Evolutionary conservation across 2,113 vertebrate species (phyloP), one percentile per base, ranked within the genome.

Genomic region (Theristicus caerulescens): DNA sequence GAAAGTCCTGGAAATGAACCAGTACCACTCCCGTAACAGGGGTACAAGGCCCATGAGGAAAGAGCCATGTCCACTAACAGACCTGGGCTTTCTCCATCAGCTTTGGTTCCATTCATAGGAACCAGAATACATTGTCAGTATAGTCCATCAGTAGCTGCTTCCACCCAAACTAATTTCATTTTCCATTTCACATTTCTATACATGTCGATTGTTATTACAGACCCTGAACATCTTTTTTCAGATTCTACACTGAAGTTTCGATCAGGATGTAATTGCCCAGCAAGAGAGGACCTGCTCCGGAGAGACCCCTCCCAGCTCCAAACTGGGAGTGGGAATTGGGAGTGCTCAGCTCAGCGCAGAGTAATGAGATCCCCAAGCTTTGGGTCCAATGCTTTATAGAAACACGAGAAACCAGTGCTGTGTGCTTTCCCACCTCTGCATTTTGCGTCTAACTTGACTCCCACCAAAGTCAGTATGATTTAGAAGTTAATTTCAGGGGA

Each of bases 171-270:
- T 13, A 55, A 15, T 49, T 51, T 66, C 0, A 55, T 73, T 91
- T 91, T 85, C 32, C 8, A 36, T 51, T 82, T 70, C 38, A 26
- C 19, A 21, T 27, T 87, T 80, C 42, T 69, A 6, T 26, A 17
- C 8, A 16, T 0, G 4, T 44, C 0, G 2, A 8, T 49, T 73
- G 9, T 29, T 81, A 18, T 3, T 62, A 52, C 4, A 67, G 31
- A 40, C 15, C 2, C 11, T 21, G 11, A 71, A 17, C 2, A 8
- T 8, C 4, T 44, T 52, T 66, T 71, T 42, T 49, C 20, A 59
- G n/a, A 34, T 13, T 22, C 36, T 38, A 31, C 14, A 27, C 0
- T 38, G 42, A 64, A 58, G 6, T 73, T 91, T 81, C 0, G 1
- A 65, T 22, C 1, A 6, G 18, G 3, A 27, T 59, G 25, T 20